phyloP scores from a whole-genome alignment of 2,888 invertebrate genomes.

The Sinopyrophorus schimmeli region DNA sequence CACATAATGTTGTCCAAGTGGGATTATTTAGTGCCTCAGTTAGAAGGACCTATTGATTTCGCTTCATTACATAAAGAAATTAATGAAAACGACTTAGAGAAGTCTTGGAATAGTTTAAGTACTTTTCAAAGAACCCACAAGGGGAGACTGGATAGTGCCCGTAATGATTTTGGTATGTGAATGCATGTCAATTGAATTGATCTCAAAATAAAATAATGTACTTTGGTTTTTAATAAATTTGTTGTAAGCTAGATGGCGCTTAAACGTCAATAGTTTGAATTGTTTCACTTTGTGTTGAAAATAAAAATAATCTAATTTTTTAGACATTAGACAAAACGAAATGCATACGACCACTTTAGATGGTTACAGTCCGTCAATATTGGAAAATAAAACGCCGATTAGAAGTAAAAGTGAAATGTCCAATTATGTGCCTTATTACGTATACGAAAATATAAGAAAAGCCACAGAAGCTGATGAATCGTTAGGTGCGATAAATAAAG shows the following conservation, averaged over 20 bases:
- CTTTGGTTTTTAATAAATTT: no score
- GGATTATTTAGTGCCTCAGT: slow-evolving; percentile 43
- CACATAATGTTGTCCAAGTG: slow-evolving; percentile 37
- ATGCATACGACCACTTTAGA: no score
- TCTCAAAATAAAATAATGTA: no score
- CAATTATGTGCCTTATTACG: slow-evolving; percentile 42
- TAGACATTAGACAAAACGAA: no score
- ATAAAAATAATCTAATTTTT: no score
- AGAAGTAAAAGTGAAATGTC: slow-evolving; percentile 47
- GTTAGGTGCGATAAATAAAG: slow-evolving; percentile 39
- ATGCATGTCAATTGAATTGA: no score
- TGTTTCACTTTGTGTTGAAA: no score
- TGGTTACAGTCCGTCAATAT: slow-evolving; percentile 39
- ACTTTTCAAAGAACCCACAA: slow-evolving; percentile 47
- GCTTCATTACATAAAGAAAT: slow-evolving; percentile 29
- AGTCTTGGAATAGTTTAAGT: slow-evolving; percentile 45
- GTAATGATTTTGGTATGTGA: slow-evolving; percentile 22
- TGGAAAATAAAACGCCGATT: slow-evolving; percentile 35
- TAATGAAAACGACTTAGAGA: slow-evolving; percentile 38
- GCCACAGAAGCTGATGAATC: slow-evolving; percentile 31
- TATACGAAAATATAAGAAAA: slow-evolving; percentile 41
- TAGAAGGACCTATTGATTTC: slow-evolving; percentile 36
- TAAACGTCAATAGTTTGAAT: no score
- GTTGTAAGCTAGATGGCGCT: no score
- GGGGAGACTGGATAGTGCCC: slow-evolving; percentile 43